Conservation (phyloP, 2,113 vertebrate genomes). For the Empidonax traillii region DNA sequence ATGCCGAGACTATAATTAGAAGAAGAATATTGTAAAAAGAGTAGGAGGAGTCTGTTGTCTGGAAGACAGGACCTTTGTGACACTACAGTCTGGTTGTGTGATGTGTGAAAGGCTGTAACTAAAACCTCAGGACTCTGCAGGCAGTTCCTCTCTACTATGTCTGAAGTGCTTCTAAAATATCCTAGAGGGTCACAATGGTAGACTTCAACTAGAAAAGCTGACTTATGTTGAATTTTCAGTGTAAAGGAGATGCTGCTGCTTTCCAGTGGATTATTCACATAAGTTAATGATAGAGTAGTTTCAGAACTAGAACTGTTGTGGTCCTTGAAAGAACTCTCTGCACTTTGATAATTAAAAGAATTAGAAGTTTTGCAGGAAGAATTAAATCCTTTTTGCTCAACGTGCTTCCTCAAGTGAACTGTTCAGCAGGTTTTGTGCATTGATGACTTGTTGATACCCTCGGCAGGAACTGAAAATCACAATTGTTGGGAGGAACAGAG, state of each 20-base stretch:
- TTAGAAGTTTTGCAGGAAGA: neutral
- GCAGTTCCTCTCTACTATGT: neutral
- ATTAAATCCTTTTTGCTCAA: neutral
- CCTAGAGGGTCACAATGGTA: neutral
- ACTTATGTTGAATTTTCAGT: neutral
- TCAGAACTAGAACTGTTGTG: neutral
- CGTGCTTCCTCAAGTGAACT: neutral
- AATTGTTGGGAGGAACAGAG: accelerated
- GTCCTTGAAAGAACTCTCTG: neutral
- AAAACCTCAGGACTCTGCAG: neutral
- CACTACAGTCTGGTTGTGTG: neutral
- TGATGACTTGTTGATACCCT: neutral
- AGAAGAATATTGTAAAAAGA: neutral
- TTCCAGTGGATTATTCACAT: neutral
- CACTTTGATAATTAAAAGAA: neutral
- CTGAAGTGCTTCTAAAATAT: neutral
- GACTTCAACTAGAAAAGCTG: neutral
- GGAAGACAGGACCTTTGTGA: neutral
- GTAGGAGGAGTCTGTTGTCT: neutral
- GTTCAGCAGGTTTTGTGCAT: neutral
- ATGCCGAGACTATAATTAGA: neutral
- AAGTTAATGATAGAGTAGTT: neutral
- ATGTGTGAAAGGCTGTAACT: neutral
- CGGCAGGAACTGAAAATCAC: accelerated
- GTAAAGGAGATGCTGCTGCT: neutral